Percentiles rank a stretch among this genome's conserved stretches.
These are phyloP conservation scores for Naja naja DNA, from an alignment of 2,113 vertebrate species.

Conservation along the genomic window DNA sequence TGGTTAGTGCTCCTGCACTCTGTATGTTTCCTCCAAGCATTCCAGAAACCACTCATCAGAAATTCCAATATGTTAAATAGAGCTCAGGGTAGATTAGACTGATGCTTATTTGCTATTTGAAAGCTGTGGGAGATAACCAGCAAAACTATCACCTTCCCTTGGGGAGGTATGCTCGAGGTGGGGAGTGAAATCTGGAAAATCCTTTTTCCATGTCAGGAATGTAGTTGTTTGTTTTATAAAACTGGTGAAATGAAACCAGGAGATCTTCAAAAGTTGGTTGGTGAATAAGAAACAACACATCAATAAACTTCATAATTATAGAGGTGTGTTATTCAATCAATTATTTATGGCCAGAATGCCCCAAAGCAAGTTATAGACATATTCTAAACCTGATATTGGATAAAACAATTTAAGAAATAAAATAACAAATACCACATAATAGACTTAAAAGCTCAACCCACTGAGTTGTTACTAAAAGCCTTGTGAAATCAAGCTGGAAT, in stretches of 20 bases:
- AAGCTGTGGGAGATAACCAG: conserved; percentile 36
- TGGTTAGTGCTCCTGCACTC: background rate
- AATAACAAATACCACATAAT: background rate
- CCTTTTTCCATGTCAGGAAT: conserved; percentile 14
- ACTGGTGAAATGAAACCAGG: background rate
- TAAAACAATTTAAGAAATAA: background rate
- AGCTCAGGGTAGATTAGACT: conserved; percentile 7
- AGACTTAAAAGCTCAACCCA: background rate
- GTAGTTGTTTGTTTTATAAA: conserved; percentile 22
- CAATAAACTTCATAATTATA: background rate
- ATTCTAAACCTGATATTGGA: background rate
- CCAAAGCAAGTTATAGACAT: background rate
- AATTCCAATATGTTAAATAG: background rate
- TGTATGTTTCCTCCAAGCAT: background rate
- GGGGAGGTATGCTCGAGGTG: background rate
- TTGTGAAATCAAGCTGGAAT: background rate
- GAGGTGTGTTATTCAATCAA: background rate
- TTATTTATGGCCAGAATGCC: background rate
- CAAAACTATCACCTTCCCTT: background rate
- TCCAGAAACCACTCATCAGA: background rate
- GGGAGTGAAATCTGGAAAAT: background rate
- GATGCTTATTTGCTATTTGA: conserved; percentile 31
- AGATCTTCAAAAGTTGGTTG: conserved; percentile 9
- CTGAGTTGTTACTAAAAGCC: background rate
- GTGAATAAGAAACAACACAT: conserved; percentile 31